Base-by-base conservation (phyloP, 2,797 vertebrate species). In the Alauda arvensis region DNA sequence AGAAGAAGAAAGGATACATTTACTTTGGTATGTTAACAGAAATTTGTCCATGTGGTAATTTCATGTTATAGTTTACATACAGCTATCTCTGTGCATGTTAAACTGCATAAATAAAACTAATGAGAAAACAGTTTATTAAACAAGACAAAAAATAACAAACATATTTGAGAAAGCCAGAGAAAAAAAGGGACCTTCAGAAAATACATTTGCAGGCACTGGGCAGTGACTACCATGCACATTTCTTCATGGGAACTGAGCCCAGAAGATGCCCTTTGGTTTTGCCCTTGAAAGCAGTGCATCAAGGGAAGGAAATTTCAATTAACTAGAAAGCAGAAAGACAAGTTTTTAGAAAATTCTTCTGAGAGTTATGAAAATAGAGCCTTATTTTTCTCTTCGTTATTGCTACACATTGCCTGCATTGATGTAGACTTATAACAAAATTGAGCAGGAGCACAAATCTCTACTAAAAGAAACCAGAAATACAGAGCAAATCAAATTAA, bases 261-360 rank as follows among this genome's bases (percentile, higher is more conserved):
- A 85, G 62, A 65, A 86, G 40, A 71, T 21, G 9, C 14, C 37
- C 26, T 78, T 75, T 53, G 21, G 6, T 81, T 89, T 91, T 87
- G 66, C 12, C 76, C 90, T 91, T 87, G 74, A 92, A 92, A 78
- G n/a, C 15, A 42, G 4, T 65, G 59, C 79, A 37, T 81, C 60
- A 69, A 56, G 60, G 37, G 62, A 78, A 90, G 39, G 52, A 92
- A 83, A 81, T 77, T 81, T 85, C 83, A 85, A 81, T 87, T 89
- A 87, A 46, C 18, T 72, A 33, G 29, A 51, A 88, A 76, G 45
- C 4, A 85, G 70, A 87, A 69, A 48, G 34, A 56, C 10, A 72
- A 60, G 25, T 51, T 90, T 81, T 79, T 46, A 53, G 34, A 85
- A 91, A 83, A 89, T 51, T 78, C 67, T 83, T 87, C 39, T 51